phyloP scores from a whole-genome alignment of 2,888 invertebrate species.

The Pristionchus entomophagus region DNA sequence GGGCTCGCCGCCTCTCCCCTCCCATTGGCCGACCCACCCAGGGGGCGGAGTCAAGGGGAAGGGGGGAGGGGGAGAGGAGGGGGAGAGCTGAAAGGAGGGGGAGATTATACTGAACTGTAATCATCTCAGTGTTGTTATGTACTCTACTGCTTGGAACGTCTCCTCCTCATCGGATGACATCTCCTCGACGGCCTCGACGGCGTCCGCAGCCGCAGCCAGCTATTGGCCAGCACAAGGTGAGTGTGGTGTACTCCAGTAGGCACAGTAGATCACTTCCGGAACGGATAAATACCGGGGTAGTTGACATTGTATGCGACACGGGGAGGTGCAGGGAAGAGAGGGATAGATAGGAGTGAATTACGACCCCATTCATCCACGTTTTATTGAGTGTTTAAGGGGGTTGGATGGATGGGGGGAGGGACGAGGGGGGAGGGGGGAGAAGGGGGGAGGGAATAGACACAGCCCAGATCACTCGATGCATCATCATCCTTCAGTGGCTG shows the following conservation, averaged over 20 bases:
- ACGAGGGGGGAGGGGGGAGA: not conserved
- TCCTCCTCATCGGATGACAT: constrained; percentile 26
- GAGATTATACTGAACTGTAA: constrained; percentile 45
- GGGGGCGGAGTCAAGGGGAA: constrained; percentile 25
- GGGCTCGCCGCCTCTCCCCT: constrained; percentile 20
- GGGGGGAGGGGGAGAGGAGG: not conserved
- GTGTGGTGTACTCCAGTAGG: not conserved
- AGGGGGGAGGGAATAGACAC: not conserved
- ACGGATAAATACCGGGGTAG: not conserved
- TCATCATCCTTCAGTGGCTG: constrained; percentile 28
- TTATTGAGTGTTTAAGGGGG: constrained; percentile 43
- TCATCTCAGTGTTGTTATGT: constrained; percentile 31
- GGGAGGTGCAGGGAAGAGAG: not conserved
- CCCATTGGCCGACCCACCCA: not conserved
- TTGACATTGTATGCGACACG: not conserved
- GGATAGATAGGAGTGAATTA: constrained; percentile 44
- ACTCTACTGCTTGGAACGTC: constrained; percentile 42
- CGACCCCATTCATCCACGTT: constrained; percentile 33
- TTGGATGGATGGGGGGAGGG: not conserved
- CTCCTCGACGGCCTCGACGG: constrained; percentile 1
- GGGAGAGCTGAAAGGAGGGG: constrained; percentile 35
- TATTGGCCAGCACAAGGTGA: constrained; percentile 46
- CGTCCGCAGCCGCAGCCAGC: not conserved
- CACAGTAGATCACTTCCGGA: not conserved
- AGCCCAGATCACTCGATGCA: constrained; percentile 26